These are phyloP conservation scores for Acromyrmex echinatior DNA, from an alignment of 1,140 invertebrate species.

Conservation along the genomic window DNA sequence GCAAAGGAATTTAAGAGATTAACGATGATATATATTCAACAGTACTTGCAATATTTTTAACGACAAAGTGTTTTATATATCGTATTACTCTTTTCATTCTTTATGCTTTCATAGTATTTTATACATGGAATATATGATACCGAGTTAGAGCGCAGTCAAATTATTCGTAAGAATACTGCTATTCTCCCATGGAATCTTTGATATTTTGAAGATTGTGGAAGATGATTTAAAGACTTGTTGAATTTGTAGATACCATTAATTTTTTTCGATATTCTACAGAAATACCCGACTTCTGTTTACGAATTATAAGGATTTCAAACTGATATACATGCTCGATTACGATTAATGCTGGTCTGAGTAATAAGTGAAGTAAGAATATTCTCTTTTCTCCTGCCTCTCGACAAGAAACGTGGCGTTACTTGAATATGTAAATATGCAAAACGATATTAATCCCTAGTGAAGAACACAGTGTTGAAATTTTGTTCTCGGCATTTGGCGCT, in stretches of 20 bases:
- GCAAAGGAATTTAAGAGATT: background rate
- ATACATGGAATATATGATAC: background rate
- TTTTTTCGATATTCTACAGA: background rate
- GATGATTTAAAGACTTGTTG: background rate
- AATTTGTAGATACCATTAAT: background rate
- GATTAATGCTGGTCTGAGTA: constrained; percentile 20
- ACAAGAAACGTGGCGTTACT: constrained; percentile 12
- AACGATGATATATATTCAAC: background rate
- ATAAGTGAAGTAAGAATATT: constrained; percentile 46
- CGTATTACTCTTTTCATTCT: background rate
- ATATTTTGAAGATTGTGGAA: background rate
- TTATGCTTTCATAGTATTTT: background rate
- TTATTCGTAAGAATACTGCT: background rate
- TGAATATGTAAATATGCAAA: constrained; percentile 75
- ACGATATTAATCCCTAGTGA: constrained; percentile 65
- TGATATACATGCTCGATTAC: constrained; percentile 6
- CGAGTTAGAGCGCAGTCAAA: background rate
- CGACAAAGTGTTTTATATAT: background rate
- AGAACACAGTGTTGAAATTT: constrained; percentile 69
- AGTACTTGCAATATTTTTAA: background rate
- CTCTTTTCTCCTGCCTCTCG: constrained; percentile 1
- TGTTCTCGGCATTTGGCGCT: constrained; percentile 46
- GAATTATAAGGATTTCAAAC: background rate
- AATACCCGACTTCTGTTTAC: background rate
- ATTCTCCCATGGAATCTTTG: background rate